These are phyloP conservation scores for Phania funesta DNA, from an alignment of 2,888 invertebrate genomes.

Conservation along the genomic window DNA sequence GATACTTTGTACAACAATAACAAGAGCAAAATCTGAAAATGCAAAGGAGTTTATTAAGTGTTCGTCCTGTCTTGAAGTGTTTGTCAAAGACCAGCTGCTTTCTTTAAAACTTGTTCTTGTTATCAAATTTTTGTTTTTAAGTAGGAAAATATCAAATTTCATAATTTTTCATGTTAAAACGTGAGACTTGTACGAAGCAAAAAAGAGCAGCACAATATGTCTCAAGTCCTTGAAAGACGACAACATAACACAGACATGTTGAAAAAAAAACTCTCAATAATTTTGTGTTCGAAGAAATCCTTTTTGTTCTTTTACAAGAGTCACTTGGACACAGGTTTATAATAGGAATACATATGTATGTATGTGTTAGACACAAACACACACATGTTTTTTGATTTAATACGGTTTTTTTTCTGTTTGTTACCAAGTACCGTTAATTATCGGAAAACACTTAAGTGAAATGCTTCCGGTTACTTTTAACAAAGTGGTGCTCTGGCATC, in stretches of 20 bases:
- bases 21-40: slow-evolving; percentile 42
- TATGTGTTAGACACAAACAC: background rate
- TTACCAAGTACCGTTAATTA: slow-evolving; percentile 55
- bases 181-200: slow-evolving; percentile 41
- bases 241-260: slow-evolving; percentile 54
- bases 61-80: slow-evolving; percentile 54
- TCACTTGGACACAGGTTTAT: no score
- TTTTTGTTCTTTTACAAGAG: slow-evolving; percentile 8
- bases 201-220: slow-evolving; percentile 26
- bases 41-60: slow-evolving; percentile 46
- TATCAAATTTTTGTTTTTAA: slow-evolving; percentile 31
- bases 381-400: background rate
- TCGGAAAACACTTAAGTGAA: slow-evolving; percentile 64
- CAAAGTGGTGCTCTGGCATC: slow-evolving; percentile 45
- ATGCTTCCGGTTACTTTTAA: slow-evolving; percentile 57
- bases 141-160: slow-evolving; percentile 61
- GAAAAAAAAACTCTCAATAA: slow-evolving; percentile 22
- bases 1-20: slow-evolving; percentile 40
- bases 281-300: slow-evolving; percentile 29
- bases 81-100: slow-evolving; percentile 53
- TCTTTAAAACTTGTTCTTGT: slow-evolving; percentile 23
- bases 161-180: slow-evolving; percentile 59
- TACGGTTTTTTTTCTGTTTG: slow-evolving; percentile 16
- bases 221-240: slow-evolving; percentile 35
- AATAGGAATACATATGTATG: background rate